A percentile compares a stretch with the other conserved stretches of the same genome.
These are phyloP conservation scores for Corythoichthys haematopterus DNA, from an alignment of 2,113 vertebrate genomes.

Conservation along the genomic window DNA sequence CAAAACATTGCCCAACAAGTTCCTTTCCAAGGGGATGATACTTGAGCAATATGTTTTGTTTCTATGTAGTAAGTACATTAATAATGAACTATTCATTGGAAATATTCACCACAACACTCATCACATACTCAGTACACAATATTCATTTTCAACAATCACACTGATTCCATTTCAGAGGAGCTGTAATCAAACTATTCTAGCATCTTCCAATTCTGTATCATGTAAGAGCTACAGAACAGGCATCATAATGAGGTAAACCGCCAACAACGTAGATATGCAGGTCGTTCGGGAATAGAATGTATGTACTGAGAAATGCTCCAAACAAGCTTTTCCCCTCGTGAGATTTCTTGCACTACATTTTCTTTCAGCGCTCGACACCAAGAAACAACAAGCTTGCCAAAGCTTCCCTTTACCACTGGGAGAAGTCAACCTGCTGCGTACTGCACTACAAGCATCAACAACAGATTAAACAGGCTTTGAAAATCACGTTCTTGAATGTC, in stretches of 20 bases:
- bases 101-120: too few species aligned
- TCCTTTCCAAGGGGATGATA: too few species aligned
- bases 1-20: too few species aligned
- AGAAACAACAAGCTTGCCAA: conserved; percentile 27
- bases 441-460: conserved; percentile 5
- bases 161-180: background rate
- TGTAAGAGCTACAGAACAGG: background rate
- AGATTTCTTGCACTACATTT: conserved; percentile 35
- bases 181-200: background rate
- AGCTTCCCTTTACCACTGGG: conserved; percentile 28
- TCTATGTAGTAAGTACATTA: too few species aligned
- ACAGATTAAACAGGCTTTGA: conserved; percentile 5
- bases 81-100: too few species aligned
- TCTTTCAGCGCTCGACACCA: conserved; percentile 56
- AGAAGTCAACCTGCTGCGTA: conserved; percentile 23
- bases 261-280: background rate
- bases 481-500: conserved; percentile 13
- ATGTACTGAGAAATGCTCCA: conserved; percentile 22
- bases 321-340: conserved; percentile 38
- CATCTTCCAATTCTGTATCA: background rate
- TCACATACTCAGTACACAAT: too few species aligned
- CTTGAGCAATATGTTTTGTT: too few species aligned
- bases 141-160: background rate
- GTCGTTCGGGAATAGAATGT: background rate
- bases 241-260: background rate